Evolutionary conservation across 2,888 invertebrate genomes (phyloP).

Genomic region (Andrena camellia): DNA sequence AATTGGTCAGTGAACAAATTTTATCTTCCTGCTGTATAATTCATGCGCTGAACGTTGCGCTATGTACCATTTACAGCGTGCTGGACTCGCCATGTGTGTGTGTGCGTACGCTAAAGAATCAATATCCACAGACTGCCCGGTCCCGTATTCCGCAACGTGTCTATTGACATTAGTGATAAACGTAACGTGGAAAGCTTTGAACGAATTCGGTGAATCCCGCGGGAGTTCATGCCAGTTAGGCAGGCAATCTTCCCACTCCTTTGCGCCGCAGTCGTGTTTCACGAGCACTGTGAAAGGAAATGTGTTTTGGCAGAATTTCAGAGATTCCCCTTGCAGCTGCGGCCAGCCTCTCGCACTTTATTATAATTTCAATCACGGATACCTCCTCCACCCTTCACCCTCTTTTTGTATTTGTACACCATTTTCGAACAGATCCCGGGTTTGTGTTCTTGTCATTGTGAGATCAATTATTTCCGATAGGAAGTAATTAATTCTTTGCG

Average conservation of each 20-base stretch:
- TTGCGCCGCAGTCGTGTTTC: slow-evolving; percentile 54
- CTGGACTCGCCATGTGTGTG: background rate
- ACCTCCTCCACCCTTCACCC: background rate
- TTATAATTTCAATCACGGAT: slow-evolving; percentile 56
- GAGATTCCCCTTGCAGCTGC: slow-evolving; percentile 56
- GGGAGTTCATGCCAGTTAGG: slow-evolving; percentile 66
- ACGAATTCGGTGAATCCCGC: slow-evolving; percentile 59
- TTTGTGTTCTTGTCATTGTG: background rate
- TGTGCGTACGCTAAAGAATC: slow-evolving; percentile 44
- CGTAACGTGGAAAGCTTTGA: slow-evolving; percentile 60
- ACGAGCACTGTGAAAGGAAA: slow-evolving; percentile 57
- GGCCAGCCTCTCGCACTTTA: slow-evolving; percentile 48
- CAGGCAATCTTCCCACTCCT: slow-evolving; percentile 62
- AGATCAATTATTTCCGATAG: background rate
- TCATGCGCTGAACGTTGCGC: background rate
- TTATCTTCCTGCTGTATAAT: background rate
- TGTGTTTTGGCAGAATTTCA: slow-evolving; percentile 67
- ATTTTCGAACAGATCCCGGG: slow-evolving; percentile 15
- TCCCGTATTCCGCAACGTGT: slow-evolving; percentile 60
- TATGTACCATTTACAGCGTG: slow-evolving; percentile 14
- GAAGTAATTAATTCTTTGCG: too few species aligned
- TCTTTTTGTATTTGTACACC: background rate
- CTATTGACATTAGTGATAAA: slow-evolving; percentile 62
- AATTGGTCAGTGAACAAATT: background rate
- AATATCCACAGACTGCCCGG: slow-evolving; percentile 48